Base-by-base conservation (phyloP, 2,113 vertebrate genomes). In the Strigops habroptila region DNA sequence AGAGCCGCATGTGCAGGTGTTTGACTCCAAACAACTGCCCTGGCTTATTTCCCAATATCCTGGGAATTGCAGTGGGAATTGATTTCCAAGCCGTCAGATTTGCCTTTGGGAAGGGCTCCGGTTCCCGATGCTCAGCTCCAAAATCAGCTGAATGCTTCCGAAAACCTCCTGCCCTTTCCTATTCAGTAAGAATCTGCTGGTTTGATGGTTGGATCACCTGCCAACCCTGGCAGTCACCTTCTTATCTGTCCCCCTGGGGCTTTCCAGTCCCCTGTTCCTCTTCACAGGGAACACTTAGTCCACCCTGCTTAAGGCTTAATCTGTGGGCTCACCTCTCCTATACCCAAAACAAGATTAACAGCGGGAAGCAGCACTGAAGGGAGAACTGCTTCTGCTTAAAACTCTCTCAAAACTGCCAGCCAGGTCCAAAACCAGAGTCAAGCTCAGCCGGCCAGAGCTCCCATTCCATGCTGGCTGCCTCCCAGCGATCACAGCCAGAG, bases 401-500 rank as follows among this genome's bases (percentile, higher is more conserved):
- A 46, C 8, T 39, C 39, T 68, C 77, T 59, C 33, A 28, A 49
- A 64, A 39, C 44, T 77, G 24, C 22, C 19, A 37, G 49, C 8
- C 4, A 6, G 10, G 5, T 37, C 87, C 35, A 39, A 43, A 60
- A 16, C 0, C n/a, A 41, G 12, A 21, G 43, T 31, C 33, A 63
- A 37, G 53, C 59, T 73, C 37, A 46, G 35, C 15, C 0, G 0
- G 33, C 19, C 1, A 0, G 0, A 7, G 23, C 17, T 80, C 39
- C 37, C 1, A 0, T n/a, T 74, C 65, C 1, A 1, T 13, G 59
- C 48, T n/a, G 48, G 28, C 51, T 74, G 65, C 63, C 12, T 51
- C 44, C 63, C 0, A 0, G 22, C 1, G 0, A 28, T 21, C 0
- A 0, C 35, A 68, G 41, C 48, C 44, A 11, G 37, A 79, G 48